These are phyloP conservation scores for Digitonthophagus gazella DNA, from an alignment of 2,888 invertebrate genomes.

Conservation along the genomic window DNA sequence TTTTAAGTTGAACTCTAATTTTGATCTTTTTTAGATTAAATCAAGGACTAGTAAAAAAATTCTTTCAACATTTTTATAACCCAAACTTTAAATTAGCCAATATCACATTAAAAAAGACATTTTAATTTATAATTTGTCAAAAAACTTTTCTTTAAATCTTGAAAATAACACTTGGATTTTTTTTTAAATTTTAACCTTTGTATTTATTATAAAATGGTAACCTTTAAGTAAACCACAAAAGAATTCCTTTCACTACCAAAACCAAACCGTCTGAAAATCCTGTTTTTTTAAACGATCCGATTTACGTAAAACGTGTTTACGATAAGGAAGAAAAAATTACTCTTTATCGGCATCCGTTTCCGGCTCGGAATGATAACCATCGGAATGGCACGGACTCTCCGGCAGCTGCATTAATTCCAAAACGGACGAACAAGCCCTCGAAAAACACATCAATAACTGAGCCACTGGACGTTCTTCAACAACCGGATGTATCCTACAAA, in stretches of 20 bases:
- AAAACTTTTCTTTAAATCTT: too few relatives aligned
- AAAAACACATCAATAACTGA: conserved; percentile 70
- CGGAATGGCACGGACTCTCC: conserved; percentile 62
- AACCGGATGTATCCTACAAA: conserved; percentile 44
- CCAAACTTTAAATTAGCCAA: too few relatives aligned
- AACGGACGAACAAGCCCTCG: conserved; percentile 72
- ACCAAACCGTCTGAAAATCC: background rate
- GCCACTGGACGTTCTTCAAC: conserved; percentile 63
- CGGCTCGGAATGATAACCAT: conserved; percentile 82
- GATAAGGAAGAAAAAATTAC: conserved; percentile 36
- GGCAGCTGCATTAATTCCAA: conserved; percentile 69
- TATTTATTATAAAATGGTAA: too few relatives aligned
- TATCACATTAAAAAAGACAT: too few relatives aligned
- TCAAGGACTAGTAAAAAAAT: too few relatives aligned
- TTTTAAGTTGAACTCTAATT: too few relatives aligned
- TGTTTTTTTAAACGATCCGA: conserved; percentile 5
- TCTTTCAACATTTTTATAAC: too few relatives aligned
- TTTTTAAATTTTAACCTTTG: too few relatives aligned
- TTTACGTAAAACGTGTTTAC: background rate
- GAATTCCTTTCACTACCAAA: conserved; percentile 8
- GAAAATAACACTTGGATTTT: too few relatives aligned
- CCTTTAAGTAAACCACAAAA: background rate
- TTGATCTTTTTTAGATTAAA: too few relatives aligned
- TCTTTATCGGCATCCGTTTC: conserved; percentile 54
- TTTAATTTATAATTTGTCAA: too few relatives aligned